phyloP scores from a whole-genome alignment of 2,797 vertebrate species.

The Liparis tanakae region DNA sequence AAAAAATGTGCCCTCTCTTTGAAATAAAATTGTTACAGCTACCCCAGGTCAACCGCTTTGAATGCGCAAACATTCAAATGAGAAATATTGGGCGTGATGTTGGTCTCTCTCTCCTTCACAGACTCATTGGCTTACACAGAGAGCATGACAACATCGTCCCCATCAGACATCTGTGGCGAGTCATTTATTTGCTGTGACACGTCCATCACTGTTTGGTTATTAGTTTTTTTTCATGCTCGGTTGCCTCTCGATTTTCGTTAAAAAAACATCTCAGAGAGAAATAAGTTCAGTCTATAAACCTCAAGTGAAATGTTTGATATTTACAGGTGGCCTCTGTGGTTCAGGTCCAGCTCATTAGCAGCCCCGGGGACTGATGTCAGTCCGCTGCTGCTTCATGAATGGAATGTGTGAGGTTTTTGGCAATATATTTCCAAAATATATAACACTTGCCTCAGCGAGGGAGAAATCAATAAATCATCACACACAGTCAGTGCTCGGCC shows the following conservation, averaged over 20 bases:
- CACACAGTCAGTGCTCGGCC: conserved; percentile 37
- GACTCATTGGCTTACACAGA: conserved; percentile 55
- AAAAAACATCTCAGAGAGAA: conserved; percentile 51
- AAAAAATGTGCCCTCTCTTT: conserved; percentile 8
- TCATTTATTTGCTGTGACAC: conserved; percentile 57
- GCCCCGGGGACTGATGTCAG: conserved; percentile 42
- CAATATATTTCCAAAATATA: conserved; percentile 44
- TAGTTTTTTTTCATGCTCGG: conserved; percentile 50
- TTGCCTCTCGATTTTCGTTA: conserved; percentile 55
- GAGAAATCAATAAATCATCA: conserved; percentile 36
- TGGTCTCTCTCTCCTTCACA: conserved; percentile 21
- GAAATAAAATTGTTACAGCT: conserved; percentile 19
- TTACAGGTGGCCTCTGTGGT: conserved; percentile 65
- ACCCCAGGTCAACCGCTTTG: conserved; percentile 15
- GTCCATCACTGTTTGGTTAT: conserved; percentile 60
- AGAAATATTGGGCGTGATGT: conserved; percentile 29
- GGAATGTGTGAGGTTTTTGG: conserved; percentile 57
- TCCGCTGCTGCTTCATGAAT: conserved; percentile 21
- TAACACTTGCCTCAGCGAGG: conserved; percentile 58
- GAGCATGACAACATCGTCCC: conserved; percentile 51
- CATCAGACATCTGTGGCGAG: conserved; percentile 52
- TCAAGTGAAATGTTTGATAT: conserved; percentile 58
- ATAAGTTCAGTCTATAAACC: conserved; percentile 40
- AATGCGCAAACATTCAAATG: conserved; percentile 32
- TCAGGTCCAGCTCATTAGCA: conserved; percentile 50